Percentiles rank a stretch among this genome's conserved stretches.
phyloP scores from a whole-genome alignment of 1,140 invertebrate genomes.

The Drosophila fuyamai region DNA sequence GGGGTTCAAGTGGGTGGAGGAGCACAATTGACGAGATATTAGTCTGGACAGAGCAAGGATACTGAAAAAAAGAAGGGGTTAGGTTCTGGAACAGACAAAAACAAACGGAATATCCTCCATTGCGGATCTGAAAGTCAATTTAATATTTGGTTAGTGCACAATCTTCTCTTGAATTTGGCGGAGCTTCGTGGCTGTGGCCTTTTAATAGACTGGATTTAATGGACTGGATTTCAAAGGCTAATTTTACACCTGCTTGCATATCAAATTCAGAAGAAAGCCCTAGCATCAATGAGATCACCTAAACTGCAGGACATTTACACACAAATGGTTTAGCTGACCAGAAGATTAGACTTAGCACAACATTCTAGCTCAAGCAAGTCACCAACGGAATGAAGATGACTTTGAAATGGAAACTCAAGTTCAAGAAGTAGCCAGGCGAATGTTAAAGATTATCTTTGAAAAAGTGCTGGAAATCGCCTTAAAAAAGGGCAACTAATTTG shows the following conservation, averaged over 20 bases:
- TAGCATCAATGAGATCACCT: no score
- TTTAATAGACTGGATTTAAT: background rate
- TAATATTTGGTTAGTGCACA: conserved; percentile 16
- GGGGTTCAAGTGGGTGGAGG: background rate
- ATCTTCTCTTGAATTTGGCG: conserved; percentile 35
- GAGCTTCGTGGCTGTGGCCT: conserved; percentile 42
- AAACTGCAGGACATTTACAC: conserved; percentile 1
- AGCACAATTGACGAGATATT: conserved; percentile 11
- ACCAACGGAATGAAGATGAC: background rate
- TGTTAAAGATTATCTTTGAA: background rate
- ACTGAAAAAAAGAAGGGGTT: background rate
- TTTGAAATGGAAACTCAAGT: background rate
- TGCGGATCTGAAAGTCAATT: conserved; percentile 20
- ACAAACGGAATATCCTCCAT: conserved; percentile 17
- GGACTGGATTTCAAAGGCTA: background rate
- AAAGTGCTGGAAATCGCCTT: conserved; percentile 25
- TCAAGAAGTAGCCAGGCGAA: conserved; percentile 12
- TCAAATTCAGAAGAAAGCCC: conserved; percentile 4
- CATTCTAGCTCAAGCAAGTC: conserved; percentile 6
- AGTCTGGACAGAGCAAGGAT: background rate
- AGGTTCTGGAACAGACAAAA: conserved; percentile 1
- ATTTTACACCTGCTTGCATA: conserved; percentile 28
- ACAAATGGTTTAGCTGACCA: background rate
- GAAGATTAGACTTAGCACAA: background rate
- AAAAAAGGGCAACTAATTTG: background rate